These are phyloP conservation scores for Pelobates cultripes DNA, from an alignment of 2,797 vertebrate genomes.

Conservation along the genomic window DNA sequence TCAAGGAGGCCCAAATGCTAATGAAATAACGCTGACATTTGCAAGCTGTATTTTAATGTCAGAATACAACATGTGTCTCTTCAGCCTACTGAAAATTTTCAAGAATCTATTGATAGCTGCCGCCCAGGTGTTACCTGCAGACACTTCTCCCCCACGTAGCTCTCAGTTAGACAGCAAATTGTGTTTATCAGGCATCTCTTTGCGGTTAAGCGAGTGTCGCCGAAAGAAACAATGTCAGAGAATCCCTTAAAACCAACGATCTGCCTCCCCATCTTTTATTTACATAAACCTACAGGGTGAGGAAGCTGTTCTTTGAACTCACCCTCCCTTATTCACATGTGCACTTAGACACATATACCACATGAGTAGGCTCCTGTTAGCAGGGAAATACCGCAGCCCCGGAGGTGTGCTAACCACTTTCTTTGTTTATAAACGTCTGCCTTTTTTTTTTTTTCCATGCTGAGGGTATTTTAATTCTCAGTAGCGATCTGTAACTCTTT, in stretches of 20 bases:
- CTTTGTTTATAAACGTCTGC: conserved; percentile 29
- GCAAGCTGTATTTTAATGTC: no score
- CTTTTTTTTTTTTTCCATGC: conserved; percentile 24
- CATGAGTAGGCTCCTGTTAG: conserved; percentile 21
- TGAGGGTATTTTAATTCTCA: conserved; percentile 18
- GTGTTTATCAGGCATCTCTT: conserved; percentile 24
- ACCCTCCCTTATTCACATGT: neutral
- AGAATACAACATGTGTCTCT: neutral
- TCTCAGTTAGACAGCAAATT: conserved; percentile 14
- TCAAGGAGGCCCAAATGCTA: neutral
- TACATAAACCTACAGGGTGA: neutral
- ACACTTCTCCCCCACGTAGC: conserved; percentile 11
- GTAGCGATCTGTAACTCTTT: conserved; percentile 3
- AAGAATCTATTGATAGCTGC: neutral
- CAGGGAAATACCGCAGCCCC: conserved; percentile 33
- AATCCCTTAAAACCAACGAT: conserved; percentile 18
- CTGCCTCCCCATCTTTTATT: conserved; percentile 14
- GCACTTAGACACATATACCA: conserved; percentile 1
- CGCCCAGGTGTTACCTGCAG: conserved; percentile 12
- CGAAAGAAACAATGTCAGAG: conserved; percentile 5
- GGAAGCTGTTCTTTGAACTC: neutral
- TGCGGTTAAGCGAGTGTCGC: conserved; percentile 34
- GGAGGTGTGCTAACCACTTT: conserved; percentile 34
- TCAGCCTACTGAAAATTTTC: neutral
- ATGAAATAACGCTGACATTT: no score